These are phyloP conservation scores for Gila robusta DNA, from an alignment of 2,797 vertebrate species.

Conservation along the genomic window DNA sequence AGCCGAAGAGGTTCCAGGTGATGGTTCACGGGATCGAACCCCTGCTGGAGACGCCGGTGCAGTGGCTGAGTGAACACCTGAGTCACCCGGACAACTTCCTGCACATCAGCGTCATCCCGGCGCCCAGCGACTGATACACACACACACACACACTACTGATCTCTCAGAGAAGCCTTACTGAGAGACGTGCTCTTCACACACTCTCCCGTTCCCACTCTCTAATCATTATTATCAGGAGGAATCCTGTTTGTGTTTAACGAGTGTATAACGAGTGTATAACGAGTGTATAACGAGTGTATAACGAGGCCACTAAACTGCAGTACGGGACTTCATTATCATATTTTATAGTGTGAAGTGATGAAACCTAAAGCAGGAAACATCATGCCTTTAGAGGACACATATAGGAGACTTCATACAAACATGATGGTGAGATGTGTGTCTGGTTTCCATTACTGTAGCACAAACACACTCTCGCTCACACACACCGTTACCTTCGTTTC, in stretches of 20 bases:
- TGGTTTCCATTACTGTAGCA: conserved; percentile 24
- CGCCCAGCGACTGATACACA: conserved; percentile 85
- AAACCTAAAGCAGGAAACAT: conserved; percentile 20
- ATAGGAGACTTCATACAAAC: not conserved
- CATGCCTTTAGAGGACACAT: not conserved
- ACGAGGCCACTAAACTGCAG: conserved; percentile 79
- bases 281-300: conserved; percentile 78
- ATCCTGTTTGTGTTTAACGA: conserved; percentile 75
- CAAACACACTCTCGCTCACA: not conserved
- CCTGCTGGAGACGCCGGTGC: conserved; percentile 94
- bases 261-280: conserved; percentile 54
- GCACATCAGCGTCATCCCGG: conserved; percentile 91
- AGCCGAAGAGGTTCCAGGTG: conserved; percentile 90
- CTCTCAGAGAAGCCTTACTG: conserved; percentile 26
- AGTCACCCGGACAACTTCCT: conserved; percentile 99
- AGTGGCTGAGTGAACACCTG: conserved; percentile 98
- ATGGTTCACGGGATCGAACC: conserved; percentile 97
- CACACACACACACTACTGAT: not conserved
- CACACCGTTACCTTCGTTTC: not conserved
- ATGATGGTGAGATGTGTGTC: not conserved
- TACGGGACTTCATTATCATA: conserved; percentile 66
- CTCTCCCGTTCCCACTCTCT: conserved; percentile 38
- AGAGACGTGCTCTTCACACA: not conserved
- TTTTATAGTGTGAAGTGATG: conserved; percentile 41
- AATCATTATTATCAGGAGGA: conserved; percentile 73